Evolutionary conservation across 2,797 vertebrate species (phyloP).

Genomic region (Oreortyx pictus): DNA sequence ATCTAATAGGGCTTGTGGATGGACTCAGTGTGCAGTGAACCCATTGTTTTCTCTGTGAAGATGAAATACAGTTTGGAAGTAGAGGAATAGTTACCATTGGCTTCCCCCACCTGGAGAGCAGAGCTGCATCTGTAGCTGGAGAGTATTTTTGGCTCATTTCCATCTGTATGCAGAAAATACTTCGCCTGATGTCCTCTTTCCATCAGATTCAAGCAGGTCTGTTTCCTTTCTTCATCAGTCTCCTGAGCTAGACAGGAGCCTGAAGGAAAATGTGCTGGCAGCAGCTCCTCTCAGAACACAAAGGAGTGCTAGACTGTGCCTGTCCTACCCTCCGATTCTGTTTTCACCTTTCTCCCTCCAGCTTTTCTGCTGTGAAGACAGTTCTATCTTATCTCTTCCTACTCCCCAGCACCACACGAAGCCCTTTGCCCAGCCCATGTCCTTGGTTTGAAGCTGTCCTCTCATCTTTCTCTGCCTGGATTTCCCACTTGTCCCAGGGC

Average conservation of each 20-base stretch:
- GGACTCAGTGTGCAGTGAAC: not conserved
- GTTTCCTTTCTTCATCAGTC: not conserved
- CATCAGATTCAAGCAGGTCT: not conserved
- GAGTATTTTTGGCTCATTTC: not conserved
- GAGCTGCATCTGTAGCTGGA: not conserved
- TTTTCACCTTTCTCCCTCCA: not conserved
- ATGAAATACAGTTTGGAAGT: not conserved
- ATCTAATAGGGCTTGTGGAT: not conserved
- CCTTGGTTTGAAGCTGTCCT: not conserved
- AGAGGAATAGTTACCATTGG: not conserved
- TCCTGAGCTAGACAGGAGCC: not conserved
- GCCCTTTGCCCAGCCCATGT: not conserved
- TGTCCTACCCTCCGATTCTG: fast-evolving
- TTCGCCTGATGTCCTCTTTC: not conserved
- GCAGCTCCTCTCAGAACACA: not conserved
- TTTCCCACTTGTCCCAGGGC: not conserved
- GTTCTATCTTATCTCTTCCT: not conserved
- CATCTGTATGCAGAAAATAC: slow-evolving; percentile 15
- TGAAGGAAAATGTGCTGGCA: not conserved
- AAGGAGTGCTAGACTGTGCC: not conserved
- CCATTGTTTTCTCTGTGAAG: not conserved
- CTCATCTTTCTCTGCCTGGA: not conserved
- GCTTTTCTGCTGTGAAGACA: not conserved
- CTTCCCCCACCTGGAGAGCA: not conserved
- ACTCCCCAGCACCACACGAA: not conserved